Base-by-base conservation (phyloP, 92 coral and sea anemone genomes). In the Diadumene lineata region DNA sequence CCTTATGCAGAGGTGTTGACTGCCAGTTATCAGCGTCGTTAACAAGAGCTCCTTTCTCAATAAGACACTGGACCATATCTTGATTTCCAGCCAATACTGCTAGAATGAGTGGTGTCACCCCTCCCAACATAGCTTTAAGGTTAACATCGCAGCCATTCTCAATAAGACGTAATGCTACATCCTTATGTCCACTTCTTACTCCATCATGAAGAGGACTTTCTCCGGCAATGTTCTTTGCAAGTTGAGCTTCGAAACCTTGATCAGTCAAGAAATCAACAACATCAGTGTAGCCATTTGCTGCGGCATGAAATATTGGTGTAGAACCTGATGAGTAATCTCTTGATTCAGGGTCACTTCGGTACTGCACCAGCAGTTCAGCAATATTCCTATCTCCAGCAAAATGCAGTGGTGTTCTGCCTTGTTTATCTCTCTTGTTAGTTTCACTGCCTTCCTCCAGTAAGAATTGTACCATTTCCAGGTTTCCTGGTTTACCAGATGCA, bases 121-220 rank as follows among this genome's bases (percentile, higher is more conserved):
- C 91, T 16, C 91, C 91, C 1, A 84, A 75, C 69, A 86, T 71
- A 22, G 80, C 85, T 72, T 66, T 82, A 13, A 80, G 75, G 79
- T 86, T 82, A 2, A 86, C 74, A 19, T 82, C 77, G 34, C 87
- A 80, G 1, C 91, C 87, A 46, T 76, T 43, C 38, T 82, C 76
- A 18, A 86, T 29, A 28, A 86, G 60, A 6, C 79, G 29, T n/a
- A 72, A 80, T 11, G 91, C 91, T 17, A 82, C 74, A 18, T 69
- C 70, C 28, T 62, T 69, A 46, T 86, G 91, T 1, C 91, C 91
- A 43, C 83, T 77, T 26, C 85, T 68, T 7, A 86, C 91, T 16
- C 82, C 91, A 30, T 77, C 91, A 21, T 86, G 91, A 33, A 86
- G 91, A 16, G 91, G 87, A 16, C 82, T 82, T 44, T 86, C 91